Percentiles rank a stretch among this genome's conserved stretches.
Conservation (phyloP, 2,888 invertebrate genomes). For the Lacanobia oleracea region DNA sequence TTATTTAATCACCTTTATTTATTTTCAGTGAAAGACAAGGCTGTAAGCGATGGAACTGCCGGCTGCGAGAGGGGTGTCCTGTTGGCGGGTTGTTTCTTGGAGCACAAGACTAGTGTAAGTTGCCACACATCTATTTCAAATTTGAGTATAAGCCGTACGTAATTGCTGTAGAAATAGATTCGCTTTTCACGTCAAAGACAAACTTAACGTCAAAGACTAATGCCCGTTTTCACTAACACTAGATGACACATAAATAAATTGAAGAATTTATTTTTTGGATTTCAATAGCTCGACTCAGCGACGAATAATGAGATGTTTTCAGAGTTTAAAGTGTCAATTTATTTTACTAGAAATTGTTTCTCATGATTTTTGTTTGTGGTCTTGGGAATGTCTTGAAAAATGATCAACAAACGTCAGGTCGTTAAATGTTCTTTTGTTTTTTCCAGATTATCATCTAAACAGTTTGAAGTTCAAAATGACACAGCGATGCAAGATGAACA, state of each 20-base stretch:
- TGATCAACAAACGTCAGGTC: neutral
- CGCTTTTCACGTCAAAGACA: no score
- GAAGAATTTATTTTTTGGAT: no score
- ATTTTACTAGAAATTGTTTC: no score
- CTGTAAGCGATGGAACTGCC: slow-evolving; percentile 7
- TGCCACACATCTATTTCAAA: neutral
- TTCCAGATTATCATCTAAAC: slow-evolving; percentile 32
- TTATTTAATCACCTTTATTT: no score
- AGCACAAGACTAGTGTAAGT: slow-evolving; percentile 24
- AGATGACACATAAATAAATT: no score
- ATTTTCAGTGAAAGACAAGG: slow-evolving; percentile 16
- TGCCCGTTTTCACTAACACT: no score
- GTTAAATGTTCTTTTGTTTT: neutral
- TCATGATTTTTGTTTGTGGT: no score
- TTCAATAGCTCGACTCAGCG: no score
- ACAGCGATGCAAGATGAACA: slow-evolving; percentile 4
- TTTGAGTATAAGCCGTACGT: no score
- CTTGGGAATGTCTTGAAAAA: neutral
- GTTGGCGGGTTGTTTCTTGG: slow-evolving; percentile 6
- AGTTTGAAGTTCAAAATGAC: neutral
- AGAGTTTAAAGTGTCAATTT: no score
- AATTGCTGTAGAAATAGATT: neutral
- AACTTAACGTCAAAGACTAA: no score
- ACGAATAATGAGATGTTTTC: no score
- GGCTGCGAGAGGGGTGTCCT: slow-evolving; percentile 13